These are phyloP conservation scores for Luffia ferchaultella DNA, from an alignment of 2,888 invertebrate species.

Conservation along the genomic window DNA sequence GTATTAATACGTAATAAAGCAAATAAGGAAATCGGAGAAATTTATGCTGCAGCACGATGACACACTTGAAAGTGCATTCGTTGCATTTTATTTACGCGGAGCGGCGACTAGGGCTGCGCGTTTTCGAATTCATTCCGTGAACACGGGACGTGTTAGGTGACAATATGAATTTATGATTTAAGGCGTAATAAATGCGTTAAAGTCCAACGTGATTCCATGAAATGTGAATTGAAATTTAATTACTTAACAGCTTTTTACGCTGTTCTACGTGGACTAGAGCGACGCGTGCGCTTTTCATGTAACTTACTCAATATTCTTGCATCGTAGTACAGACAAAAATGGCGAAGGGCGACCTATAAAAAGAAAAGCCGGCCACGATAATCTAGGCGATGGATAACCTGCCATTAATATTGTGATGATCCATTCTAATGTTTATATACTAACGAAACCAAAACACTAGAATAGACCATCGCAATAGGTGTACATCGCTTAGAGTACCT, in stretches of 20 bases:
- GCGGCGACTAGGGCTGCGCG: conserved; percentile 31
- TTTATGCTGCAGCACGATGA: conserved; percentile 57
- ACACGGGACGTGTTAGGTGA: conserved; percentile 45
- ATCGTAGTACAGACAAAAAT: too few relatives aligned
- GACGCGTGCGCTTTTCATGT: too few relatives aligned
- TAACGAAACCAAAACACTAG: too few relatives aligned
- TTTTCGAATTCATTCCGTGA: conserved; percentile 46
- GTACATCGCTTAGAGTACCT: too few relatives aligned
- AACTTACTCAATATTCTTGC: too few relatives aligned
- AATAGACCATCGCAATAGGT: too few relatives aligned
- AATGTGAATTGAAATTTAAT: conserved; percentile 44
- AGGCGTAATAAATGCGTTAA: conserved; percentile 48
- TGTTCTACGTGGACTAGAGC: conserved; percentile 9
- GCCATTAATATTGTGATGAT: too few relatives aligned
- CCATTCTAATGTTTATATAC: too few relatives aligned
- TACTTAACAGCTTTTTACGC: conserved; percentile 17
- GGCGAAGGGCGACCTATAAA: too few relatives aligned
- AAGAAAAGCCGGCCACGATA: too few relatives aligned
- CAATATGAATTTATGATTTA: conserved; percentile 58
- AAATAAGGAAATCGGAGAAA: conserved; percentile 51
- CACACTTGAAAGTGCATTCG: conserved; percentile 59
- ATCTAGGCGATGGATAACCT: too few relatives aligned
- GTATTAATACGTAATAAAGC: conserved; percentile 63
- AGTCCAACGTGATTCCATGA: conserved; percentile 36
- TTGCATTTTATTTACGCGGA: conserved; percentile 58